A percentile compares a stretch with the other conserved stretches of the same genome.
These are phyloP conservation scores for Drosophila pseudoananassae DNA, from an alignment of 1,140 invertebrate species.

Conservation along the genomic window DNA sequence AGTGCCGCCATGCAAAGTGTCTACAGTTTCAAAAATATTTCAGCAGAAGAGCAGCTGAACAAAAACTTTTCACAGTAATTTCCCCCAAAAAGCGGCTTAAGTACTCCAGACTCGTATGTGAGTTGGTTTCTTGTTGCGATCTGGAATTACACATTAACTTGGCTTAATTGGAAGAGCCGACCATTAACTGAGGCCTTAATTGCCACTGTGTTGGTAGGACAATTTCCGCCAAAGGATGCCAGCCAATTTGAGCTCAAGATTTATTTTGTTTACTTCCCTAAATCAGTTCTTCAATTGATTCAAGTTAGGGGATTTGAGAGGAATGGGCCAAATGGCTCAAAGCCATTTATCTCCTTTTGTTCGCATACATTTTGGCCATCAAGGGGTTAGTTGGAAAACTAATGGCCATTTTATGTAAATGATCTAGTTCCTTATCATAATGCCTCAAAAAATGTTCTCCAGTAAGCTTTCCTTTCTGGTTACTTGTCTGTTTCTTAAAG, in stretches of 20 bases:
- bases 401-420: background rate
- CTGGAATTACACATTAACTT: conserved; percentile 33
- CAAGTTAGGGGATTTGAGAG: conserved; percentile 27
- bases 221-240: background rate
- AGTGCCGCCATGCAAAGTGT: conserved; percentile 17
- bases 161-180: conserved; percentile 25
- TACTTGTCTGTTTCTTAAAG: conserved; percentile 28
- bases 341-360: conserved; percentile 17
- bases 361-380: background rate
- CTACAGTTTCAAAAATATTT: conserved; percentile 26
- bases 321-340: conserved; percentile 34
- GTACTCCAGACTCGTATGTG: background rate
- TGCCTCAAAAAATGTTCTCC: conserved; percentile 6
- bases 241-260: conserved; percentile 8
- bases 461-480: conserved; percentile 37
- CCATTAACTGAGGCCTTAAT: conserved; percentile 27
- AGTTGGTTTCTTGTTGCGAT: conserved; percentile 4
- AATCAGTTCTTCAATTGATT: conserved; percentile 64
- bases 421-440: conserved; percentile 24
- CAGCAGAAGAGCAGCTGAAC: background rate
- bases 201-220: conserved; percentile 5
- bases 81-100: background rate
- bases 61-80: conserved; percentile 23
- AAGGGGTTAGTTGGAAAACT: conserved; percentile 7
- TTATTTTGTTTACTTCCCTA: conserved; percentile 22